Conservation (phyloP, 2,888 invertebrate genomes). For the Latheticus oryzae region DNA sequence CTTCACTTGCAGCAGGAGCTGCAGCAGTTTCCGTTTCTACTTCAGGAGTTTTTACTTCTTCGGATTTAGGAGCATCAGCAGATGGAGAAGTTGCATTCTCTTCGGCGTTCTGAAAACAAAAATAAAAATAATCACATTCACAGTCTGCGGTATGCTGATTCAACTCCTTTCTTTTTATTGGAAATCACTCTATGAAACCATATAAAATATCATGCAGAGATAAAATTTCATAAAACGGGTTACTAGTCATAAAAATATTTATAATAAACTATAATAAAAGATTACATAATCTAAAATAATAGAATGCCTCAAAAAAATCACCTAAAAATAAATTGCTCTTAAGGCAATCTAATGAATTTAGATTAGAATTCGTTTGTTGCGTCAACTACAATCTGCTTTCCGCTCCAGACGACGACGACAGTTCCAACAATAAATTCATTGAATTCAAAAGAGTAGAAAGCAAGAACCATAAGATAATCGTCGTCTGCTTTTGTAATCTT, state of each 20-base stretch:
- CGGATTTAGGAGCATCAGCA: conserved; percentile 58
- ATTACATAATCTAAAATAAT: too few species aligned
- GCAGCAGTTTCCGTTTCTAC: conserved; percentile 28
- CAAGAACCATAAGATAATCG: conserved; percentile 1
- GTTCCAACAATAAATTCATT: conserved; percentile 10
- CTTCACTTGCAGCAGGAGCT: conserved; percentile 6
- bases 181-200: too few species aligned
- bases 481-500: conserved; percentile 1
- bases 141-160: too few species aligned
- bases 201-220: too few species aligned
- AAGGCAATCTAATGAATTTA: conserved; percentile 12
- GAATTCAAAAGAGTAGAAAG: not conserved
- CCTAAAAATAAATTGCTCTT: conserved; percentile 15
- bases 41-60: conserved; percentile 51
- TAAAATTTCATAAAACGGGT: too few species aligned
- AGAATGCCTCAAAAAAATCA: not conserved
- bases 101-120: conserved; percentile 61
- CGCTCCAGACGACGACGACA: too few species aligned
- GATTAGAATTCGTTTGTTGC: not conserved
- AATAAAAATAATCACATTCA: too few species aligned
- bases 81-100: conserved; percentile 58
- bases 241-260: too few species aligned
- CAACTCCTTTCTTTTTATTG: too few species aligned
- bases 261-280: too few species aligned
- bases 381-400: too few species aligned